Conservation (phyloP, 2,797 vertebrate genomes). For the Mormyrus hasselquistii region DNA sequence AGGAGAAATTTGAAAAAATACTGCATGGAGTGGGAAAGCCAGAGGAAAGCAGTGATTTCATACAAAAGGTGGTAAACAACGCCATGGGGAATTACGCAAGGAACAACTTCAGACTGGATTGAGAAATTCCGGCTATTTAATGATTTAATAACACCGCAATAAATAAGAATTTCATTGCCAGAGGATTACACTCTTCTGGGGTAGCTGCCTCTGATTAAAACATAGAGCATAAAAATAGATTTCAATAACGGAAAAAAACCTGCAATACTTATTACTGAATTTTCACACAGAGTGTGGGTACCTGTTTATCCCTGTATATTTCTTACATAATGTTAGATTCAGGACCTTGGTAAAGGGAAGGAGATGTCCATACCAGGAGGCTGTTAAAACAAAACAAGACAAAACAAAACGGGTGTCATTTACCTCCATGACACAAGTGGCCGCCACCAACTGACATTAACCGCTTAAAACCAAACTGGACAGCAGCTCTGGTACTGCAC, state of each 20-base stretch:
- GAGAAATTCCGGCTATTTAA: neutral
- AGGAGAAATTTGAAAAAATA: conserved; percentile 2
- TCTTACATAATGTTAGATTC: neutral
- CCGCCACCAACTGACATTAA: neutral
- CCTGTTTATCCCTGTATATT: neutral
- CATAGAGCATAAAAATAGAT: neutral
- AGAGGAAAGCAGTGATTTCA: neutral
- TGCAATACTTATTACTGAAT: neutral
- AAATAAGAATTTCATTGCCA: neutral
- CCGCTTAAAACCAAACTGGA: neutral
- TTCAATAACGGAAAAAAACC: neutral
- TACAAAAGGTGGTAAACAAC: neutral
- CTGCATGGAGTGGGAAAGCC: neutral
- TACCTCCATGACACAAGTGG: neutral
- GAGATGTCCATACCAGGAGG: neutral
- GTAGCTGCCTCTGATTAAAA: neutral
- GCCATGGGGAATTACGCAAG: neutral
- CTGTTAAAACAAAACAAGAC: neutral
- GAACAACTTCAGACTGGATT: neutral
- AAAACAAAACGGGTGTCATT: neutral
- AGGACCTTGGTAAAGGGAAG: neutral
- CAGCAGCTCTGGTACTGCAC: neutral
- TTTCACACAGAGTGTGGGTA: neutral
- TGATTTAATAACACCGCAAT: neutral
- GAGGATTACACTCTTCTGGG: neutral